Evolutionary conservation across 2,888 invertebrate species (phyloP).

Genomic region (Apamea anceps): DNA sequence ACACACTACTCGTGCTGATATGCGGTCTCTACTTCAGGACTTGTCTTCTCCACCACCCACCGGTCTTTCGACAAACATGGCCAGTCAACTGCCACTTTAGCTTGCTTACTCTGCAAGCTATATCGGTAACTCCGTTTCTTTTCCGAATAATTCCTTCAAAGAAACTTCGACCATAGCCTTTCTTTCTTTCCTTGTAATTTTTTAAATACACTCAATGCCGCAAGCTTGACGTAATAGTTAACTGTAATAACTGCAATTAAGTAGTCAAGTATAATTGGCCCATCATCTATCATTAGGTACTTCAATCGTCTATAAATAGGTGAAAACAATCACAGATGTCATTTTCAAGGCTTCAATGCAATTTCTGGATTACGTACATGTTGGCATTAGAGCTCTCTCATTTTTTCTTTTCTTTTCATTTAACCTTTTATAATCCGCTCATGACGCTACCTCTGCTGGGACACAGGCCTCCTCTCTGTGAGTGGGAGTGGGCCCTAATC

Average conservation of each 20-base stretch:
- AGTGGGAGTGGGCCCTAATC: not conserved
- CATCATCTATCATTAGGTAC: slow-evolving; percentile 27
- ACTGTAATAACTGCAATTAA: slow-evolving; percentile 34
- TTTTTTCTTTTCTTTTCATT: not conserved
- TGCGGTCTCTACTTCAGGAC: not conserved
- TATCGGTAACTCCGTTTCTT: not conserved
- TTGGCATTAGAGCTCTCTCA: not conserved
- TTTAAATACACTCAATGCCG: not conserved
- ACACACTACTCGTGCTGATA: not conserved
- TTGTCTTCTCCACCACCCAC: not conserved
- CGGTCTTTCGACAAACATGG: not conserved
- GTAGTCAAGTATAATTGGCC: slow-evolving; percentile 17
- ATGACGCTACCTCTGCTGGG: not conserved
- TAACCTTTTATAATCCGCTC: not conserved
- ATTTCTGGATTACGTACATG: not conserved
- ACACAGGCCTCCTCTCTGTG: not conserved
- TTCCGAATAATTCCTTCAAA: not conserved
- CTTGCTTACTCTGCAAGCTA: not conserved
- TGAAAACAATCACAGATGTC: slow-evolving; percentile 26
- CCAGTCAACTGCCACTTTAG: not conserved
- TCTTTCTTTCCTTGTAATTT: not conserved
- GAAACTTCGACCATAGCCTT: not conserved
- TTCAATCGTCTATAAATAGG: slow-evolving; percentile 17
- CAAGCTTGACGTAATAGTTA: not conserved
- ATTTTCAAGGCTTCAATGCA: slow-evolving; percentile 1